Percentiles rank a stretch among this genome's conserved stretches.
These are phyloP conservation scores for Nudaria mundana DNA, from an alignment of 2,888 invertebrate genomes.

Conservation along the genomic window DNA sequence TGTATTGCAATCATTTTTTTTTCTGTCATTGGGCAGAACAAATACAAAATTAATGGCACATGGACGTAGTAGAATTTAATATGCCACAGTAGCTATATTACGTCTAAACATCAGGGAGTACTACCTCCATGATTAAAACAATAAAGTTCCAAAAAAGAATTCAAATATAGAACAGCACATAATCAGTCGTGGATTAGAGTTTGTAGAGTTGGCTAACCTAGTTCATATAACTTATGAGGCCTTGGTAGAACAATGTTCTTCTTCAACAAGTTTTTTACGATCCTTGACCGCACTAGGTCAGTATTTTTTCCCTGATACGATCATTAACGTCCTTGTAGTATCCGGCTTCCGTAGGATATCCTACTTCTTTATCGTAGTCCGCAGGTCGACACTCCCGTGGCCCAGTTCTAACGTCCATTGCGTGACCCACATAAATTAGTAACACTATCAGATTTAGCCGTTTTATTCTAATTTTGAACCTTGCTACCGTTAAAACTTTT, in stretches of 20 bases:
- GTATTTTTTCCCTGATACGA: slow-evolving; percentile 50
- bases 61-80: too few species aligned
- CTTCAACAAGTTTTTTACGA: slow-evolving; percentile 13
- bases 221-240: slow-evolving; percentile 8
- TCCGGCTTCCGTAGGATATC: slow-evolving; percentile 63
- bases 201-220: slow-evolving; percentile 3
- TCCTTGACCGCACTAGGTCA: slow-evolving; percentile 37
- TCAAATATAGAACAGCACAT: too few species aligned
- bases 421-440: slow-evolving; percentile 51
- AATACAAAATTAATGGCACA: too few species aligned
- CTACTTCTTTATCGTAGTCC: slow-evolving; percentile 58
- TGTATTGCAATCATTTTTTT: too few species aligned
- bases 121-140: too few species aligned
- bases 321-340: slow-evolving; percentile 45
- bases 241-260: neutral
- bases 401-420: slow-evolving; percentile 34
- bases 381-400: slow-evolving; percentile 32
- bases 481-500: slow-evolving; percentile 50
- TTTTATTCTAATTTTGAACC: slow-evolving; percentile 48
- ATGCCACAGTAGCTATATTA: too few species aligned
- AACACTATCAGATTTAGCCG: slow-evolving; percentile 54
- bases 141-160: too few species aligned
- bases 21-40: too few species aligned
- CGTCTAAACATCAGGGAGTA: too few species aligned
- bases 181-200: neutral